Base-by-base conservation (phyloP, 2,888 invertebrate genomes). In the Scaptomyza caliginosa region DNA sequence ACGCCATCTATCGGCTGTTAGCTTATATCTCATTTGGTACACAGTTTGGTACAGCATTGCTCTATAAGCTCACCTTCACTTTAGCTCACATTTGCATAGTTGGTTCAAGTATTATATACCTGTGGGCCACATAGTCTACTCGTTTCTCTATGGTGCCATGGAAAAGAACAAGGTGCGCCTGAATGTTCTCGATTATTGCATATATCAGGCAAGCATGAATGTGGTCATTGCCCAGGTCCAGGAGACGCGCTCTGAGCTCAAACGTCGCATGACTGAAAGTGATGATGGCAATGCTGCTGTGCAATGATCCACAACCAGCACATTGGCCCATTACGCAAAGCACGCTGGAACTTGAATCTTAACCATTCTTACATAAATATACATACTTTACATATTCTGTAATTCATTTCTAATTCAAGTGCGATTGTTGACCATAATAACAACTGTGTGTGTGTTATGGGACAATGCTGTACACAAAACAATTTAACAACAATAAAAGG, bases 141-240 rank as follows among this genome's bases (percentile, higher is more conserved):
- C 95, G 0, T 90, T 92, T 50, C 93, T 96, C 86, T 96, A 96
- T 89, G 93, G 94, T 2, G 92, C 93, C 10, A 93, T 96, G 93
- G 95, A 96, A 88, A 90, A 91, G 26, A 93, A 93, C 38, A 94
- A 93, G 75, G 84, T 88, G 7, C 90, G 92, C 10, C 91, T 93
- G 1, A 92, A 93, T 58, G 93, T 96, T 7, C 94, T 94, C 79
- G 96, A 96, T 89, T 96, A 96, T 90, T 94, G 93, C 56, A 93
- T 96, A 30, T 94, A 94, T 43, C 96, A 96, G 90, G 95, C 96
- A 0, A 94, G 94, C 1, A 92, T 96, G 34, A 96, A 96, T 89
- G 95, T 96, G 90, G 94, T 96, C 17, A 30, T 89, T 30, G 51
- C 67, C 8, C 72, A 85, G 19, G 51, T 81, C 2, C 82, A 72